These are phyloP conservation scores for Oxyteleia sp. DNA, from an alignment of 2,888 invertebrate genomes.

Conservation along the genomic window DNA sequence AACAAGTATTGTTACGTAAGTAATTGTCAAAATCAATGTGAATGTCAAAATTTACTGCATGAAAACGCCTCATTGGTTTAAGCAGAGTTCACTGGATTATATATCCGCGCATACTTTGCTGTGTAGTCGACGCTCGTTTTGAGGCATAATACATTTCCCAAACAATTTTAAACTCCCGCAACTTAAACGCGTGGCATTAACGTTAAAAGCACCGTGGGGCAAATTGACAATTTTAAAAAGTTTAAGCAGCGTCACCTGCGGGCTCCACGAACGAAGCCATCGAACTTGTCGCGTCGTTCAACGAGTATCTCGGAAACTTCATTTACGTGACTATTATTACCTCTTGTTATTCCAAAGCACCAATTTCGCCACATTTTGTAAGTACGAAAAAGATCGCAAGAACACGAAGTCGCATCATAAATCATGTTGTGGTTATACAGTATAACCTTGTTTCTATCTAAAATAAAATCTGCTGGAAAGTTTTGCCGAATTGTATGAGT, in stretches of 20 bases:
- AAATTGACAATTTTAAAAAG: constrained; percentile 74
- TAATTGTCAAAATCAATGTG: no score
- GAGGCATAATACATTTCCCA: constrained; percentile 64
- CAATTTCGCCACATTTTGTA: constrained; percentile 62
- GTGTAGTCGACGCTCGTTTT: constrained; percentile 52
- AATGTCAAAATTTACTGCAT: no score
- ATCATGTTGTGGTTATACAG: constrained; percentile 33
- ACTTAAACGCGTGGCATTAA: constrained; percentile 60
- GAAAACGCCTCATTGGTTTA: no score
- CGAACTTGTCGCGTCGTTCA: constrained; percentile 71
- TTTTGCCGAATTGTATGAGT: no score
- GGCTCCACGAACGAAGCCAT: constrained; percentile 61
- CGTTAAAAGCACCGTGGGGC: constrained; percentile 61
- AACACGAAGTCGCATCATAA: constrained; percentile 37
- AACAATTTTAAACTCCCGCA: constrained; percentile 65
- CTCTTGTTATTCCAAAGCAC: constrained; percentile 59
- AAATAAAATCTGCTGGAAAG: constrained; percentile 30
- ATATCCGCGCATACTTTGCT: constrained; percentile 41
- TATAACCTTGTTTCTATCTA: constrained; percentile 44
- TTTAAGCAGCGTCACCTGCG: constrained; percentile 71
- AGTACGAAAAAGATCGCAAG: constrained; percentile 50
- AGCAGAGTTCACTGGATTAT: no score
- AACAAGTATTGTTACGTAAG: no score
- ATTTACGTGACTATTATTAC: constrained; percentile 71
- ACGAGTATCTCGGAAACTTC: constrained; percentile 64